Base-by-base conservation (phyloP, 1,140 invertebrate genomes). In the Drosophila kohkoa region DNA sequence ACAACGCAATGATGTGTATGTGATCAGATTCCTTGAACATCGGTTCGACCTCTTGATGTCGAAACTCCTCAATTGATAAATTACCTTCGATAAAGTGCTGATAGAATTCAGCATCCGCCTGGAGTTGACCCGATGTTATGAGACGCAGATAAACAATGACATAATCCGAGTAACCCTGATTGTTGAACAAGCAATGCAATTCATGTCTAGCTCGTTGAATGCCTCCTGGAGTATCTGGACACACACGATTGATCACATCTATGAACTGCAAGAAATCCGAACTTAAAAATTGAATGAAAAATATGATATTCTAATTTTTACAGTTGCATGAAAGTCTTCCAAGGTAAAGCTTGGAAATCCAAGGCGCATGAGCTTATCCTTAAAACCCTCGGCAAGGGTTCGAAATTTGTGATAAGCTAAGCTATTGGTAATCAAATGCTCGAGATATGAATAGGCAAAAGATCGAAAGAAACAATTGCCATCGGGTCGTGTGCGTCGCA, bases 1-100 rank as follows among this genome's bases (percentile, higher is more conserved):
- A 98, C 82, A 99, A 94, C 11, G 98, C 98, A 90, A 98, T 99
- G 74, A 99, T 99, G 92, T 99, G 98, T 92, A 99, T 98, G 91
- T 99, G 98, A 93, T 99, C 98, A 86, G 97, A 98, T 93, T 99
- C 98, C 94, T 98, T 98, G 90, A 97, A 98, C 98, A 99, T 99
- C 73, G 98, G 98, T 93, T 99, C 98, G 13, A 99, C 98, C 94
- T 98, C 97, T 91, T 95, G 95, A 88, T 95, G 95, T 76, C 95
- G 95, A 82, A 96, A 96, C 85, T 95, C 95, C 65, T 85, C 81
- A 63, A 98, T 95, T 54, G 96, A 96, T 79, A 96, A 94, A 80
- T 96, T 95, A 25, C 98, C 98, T 93, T 99, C 98, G 81, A 99
- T 98, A 89, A 99, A 99, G 92, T 98, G 96, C 79, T 96, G 95